A percentile compares a stretch with the other conserved stretches of the same genome.
phyloP scores from a whole-genome alignment of 2,797 vertebrate genomes.

The Channallabes apus region DNA sequence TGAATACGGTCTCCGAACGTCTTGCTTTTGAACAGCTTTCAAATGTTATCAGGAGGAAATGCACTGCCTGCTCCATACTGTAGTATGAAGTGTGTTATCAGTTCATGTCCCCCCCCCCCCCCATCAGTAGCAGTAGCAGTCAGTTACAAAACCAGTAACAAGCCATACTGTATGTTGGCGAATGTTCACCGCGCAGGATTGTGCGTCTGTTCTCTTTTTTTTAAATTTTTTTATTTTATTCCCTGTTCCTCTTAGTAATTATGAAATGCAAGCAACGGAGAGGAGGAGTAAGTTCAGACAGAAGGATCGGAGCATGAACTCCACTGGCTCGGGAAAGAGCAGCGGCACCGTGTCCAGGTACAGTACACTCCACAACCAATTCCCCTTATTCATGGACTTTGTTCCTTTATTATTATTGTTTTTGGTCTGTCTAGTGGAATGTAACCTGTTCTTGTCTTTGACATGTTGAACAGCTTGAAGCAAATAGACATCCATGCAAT shows the following conservation, averaged over 20 bases:
- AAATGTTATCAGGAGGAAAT: constrained; percentile 20
- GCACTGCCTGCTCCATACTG: neutral
- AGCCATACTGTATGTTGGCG: neutral
- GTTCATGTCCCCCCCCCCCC: too few species aligned
- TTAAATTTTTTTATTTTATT: neutral
- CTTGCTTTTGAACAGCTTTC: neutral
- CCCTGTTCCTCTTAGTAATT: constrained; percentile 51
- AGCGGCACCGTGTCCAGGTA: constrained; percentile 92
- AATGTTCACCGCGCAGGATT: neutral
- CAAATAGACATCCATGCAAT: neutral
- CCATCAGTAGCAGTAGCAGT: neutral
- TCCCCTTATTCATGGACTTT: neutral
- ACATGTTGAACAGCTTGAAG: too few species aligned
- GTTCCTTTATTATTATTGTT: neutral
- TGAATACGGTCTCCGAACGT: neutral
- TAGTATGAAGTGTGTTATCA: neutral
- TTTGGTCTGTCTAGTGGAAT: neutral
- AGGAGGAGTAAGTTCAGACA: constrained; percentile 89
- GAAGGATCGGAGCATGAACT: constrained; percentile 94
- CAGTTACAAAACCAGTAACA: neutral
- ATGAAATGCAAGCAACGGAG: constrained; percentile 82
- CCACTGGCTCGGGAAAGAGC: constrained; percentile 95
- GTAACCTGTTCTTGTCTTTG: neutral
- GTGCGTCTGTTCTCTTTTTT: neutral
- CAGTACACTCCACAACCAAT: constrained; percentile 56